Percentiles rank a stretch among this genome's conserved stretches.
Evolutionary conservation across 2,113 vertebrate genomes (phyloP).

Genomic region (Xiphias gladius): DNA sequence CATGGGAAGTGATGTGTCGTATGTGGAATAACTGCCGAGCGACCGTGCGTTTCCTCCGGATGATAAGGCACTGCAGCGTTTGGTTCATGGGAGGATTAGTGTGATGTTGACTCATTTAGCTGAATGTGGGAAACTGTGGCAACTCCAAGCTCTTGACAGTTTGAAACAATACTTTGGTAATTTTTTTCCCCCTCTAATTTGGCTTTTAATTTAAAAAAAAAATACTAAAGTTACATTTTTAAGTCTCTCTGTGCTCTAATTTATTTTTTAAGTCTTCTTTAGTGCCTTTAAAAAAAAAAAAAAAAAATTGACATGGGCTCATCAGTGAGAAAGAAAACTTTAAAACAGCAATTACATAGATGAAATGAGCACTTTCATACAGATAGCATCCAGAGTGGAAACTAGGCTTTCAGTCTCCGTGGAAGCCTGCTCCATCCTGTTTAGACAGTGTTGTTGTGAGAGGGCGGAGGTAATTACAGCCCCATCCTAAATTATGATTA

Average conservation of each 20-base stretch:
- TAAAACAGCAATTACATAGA: constrained; percentile 47
- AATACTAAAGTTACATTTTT: not conserved
- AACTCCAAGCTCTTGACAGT: not conserved
- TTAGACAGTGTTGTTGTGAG: constrained; percentile 70
- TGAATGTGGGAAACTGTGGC: not conserved
- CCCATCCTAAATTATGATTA: constrained; percentile 81
- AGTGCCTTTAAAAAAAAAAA: not conserved
- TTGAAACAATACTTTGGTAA: not conserved
- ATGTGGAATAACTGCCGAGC: constrained; percentile 34
- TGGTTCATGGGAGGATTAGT: not conserved
- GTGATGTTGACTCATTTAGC: constrained; percentile 8
- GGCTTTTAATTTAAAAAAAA: not conserved
- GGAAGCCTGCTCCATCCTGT: constrained; percentile 65
- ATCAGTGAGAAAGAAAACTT: constrained; percentile 6
- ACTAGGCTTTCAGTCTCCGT: constrained; percentile 39
- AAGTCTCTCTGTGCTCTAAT: not conserved
- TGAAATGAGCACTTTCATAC: constrained; percentile 39
- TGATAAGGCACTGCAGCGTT: constrained; percentile 35
- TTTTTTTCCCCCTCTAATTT: not conserved
- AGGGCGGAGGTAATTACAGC: constrained; percentile 77
- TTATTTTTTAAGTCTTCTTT: not conserved
- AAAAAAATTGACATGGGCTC: not conserved
- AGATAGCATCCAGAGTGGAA: constrained; percentile 52
- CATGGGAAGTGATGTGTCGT: constrained; percentile 43
- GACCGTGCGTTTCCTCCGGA: constrained; percentile 38